Evolutionary conservation across 1,140 invertebrate species (phyloP).

Genomic region (Papilio helenus): DNA sequence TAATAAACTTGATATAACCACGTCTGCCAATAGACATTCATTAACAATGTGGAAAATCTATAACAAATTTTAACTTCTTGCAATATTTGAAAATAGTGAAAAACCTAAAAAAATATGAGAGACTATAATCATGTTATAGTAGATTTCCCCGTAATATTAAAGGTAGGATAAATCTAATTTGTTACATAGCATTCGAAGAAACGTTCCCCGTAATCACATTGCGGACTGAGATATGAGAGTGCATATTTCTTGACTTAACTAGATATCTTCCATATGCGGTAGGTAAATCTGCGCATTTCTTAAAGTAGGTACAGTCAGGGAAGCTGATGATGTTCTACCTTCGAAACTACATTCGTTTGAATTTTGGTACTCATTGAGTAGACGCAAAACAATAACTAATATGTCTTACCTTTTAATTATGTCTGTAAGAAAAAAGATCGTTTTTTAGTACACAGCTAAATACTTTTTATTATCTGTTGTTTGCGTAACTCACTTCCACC

Average conservation of each 20-base stretch:
- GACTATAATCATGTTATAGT: neutral
- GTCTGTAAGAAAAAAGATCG: too few species aligned
- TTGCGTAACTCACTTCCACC: too few species aligned
- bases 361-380: too few species aligned
- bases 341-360: too few species aligned
- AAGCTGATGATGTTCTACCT: neutral
- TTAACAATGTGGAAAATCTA: neutral
- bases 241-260: constrained; percentile 52
- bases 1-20: neutral
- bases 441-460: too few species aligned
- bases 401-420: too few species aligned
- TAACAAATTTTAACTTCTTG: too few species aligned
- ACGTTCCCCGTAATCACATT: constrained; percentile 58
- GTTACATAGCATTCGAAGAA: constrained; percentile 49
- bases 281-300: neutral
- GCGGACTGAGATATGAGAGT: constrained; percentile 56
- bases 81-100: neutral
- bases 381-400: neutral
- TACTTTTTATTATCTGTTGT: too few species aligned
- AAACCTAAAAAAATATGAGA: neutral
- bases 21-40: neutral
- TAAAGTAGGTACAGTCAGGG: neutral
- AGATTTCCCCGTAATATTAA: neutral
- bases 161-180: constrained; percentile 56
- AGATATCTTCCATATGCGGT: constrained; percentile 36